A percentile compares a stretch with the other conserved stretches of the same genome.
phyloP scores from a whole-genome alignment of 2,113 vertebrate species.

The Ctenomys sociabilis region DNA sequence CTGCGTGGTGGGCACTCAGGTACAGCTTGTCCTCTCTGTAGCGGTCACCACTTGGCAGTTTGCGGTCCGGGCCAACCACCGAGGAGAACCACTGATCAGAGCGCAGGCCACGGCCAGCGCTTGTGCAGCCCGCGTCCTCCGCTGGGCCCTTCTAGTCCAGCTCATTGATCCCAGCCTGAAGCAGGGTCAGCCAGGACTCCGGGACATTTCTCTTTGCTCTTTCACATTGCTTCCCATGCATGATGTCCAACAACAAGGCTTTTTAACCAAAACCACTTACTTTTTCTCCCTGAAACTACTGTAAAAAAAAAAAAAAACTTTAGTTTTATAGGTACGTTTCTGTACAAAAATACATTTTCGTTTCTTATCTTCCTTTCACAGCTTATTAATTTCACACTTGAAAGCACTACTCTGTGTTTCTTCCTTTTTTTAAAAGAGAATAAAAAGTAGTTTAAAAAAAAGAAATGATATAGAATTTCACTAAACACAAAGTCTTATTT shows the following conservation, averaged over 20 bases:
- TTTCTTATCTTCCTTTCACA: background rate
- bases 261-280: background rate
- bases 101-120: too few species aligned
- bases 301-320: background rate
- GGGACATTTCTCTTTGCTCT: too few species aligned
- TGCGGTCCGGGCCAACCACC: background rate
- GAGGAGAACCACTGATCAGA: background rate
- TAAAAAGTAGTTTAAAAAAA: too few species aligned
- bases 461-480: too few species aligned
- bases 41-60: background rate
- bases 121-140: background rate
- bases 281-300: background rate
- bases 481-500: background rate
- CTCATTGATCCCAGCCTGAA: background rate
- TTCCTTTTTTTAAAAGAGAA: too few species aligned
- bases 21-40: background rate
- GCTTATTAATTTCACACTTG: background rate
- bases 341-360: background rate
- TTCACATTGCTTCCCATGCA: background rate
- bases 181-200: background rate
- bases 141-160: background rate
- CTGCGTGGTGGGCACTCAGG: fast-evolving
- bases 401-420: background rate
- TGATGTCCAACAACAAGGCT: background rate
- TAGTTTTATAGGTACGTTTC: background rate